Percentiles rank a stretch among this genome's conserved stretches.
phyloP scores from a whole-genome alignment of 2,797 vertebrate genomes.

The Carduelis carduelis region DNA sequence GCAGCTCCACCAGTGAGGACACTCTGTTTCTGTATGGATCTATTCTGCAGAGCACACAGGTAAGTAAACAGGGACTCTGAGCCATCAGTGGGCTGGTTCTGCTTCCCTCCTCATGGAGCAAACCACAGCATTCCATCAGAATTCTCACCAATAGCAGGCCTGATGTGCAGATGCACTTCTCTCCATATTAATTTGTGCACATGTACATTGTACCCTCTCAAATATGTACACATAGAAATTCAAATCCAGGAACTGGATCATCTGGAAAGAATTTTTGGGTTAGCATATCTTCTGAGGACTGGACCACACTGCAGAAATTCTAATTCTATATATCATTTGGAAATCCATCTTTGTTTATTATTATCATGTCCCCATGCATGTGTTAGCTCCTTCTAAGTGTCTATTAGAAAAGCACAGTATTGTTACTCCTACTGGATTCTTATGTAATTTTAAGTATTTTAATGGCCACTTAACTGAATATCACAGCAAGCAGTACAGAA shows the following conservation, averaged over 20 bases:
- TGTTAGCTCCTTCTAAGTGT: neutral
- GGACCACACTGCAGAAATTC: neutral
- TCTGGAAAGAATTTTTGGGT: neutral
- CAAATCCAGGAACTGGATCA: neutral
- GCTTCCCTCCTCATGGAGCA: neutral
- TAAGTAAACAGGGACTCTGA: neutral
- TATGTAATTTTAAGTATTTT: neutral
- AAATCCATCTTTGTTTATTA: neutral
- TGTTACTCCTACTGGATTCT: neutral
- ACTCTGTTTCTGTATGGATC: neutral
- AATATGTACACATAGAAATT: neutral
- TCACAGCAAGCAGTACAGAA: neutral
- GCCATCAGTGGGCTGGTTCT: neutral
- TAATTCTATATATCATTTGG: neutral
- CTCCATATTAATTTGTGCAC: neutral
- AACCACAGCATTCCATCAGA: neutral
- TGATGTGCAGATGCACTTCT: neutral
- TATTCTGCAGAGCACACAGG: neutral
- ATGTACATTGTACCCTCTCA: neutral
- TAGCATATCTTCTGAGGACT: neutral
- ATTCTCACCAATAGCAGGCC: neutral
- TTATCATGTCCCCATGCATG: neutral
- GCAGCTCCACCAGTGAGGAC: neutral
- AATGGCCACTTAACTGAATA: neutral
- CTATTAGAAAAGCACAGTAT: neutral